Evolutionary conservation across 2,113 vertebrate genomes (phyloP).

Genomic region (Nibea coibor): DNA sequence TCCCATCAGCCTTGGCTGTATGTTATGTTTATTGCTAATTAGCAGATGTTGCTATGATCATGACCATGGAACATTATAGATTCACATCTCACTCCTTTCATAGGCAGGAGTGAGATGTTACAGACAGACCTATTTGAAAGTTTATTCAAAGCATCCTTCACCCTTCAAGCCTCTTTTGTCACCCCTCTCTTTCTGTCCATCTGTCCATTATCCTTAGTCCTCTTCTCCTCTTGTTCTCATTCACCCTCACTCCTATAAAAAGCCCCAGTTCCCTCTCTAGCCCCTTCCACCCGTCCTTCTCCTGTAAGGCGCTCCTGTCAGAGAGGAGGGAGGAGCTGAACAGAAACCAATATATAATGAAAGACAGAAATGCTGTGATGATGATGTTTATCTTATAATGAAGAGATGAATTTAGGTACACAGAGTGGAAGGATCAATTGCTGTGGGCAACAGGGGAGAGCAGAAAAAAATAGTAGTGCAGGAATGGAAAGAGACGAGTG

Average conservation of each 20-base stretch:
- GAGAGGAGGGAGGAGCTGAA: constrained; percentile 2
- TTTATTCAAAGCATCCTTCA: no score
- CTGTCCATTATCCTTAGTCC: neutral
- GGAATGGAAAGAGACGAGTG: constrained; percentile 71
- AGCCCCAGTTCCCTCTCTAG: constrained; percentile 32
- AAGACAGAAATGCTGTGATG: constrained; percentile 35
- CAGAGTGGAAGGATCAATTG: constrained; percentile 65
- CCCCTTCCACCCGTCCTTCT: constrained; percentile 64
- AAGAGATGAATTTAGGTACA: constrained; percentile 55
- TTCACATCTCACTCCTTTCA: no score
- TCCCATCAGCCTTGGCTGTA: no score
- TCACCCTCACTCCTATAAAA: neutral
- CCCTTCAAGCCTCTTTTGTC: neutral
- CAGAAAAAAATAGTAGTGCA: constrained; percentile 50
- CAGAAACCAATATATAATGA: constrained; percentile 35
- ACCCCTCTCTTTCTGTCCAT: neutral
- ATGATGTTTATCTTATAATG: constrained; percentile 60
- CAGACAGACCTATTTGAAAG: no score
- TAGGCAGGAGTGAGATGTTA: no score
- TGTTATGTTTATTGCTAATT: no score
- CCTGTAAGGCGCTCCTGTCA: constrained; percentile 3
- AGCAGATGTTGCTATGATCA: no score
- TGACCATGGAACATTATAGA: no score
- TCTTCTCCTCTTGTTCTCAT: neutral
- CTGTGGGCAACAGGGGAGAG: constrained; percentile 57